A percentile compares a stretch with the other conserved stretches of the same genome.
phyloP scores from a whole-genome alignment of 2,888 invertebrate species.

The Watsonalla binaria region DNA sequence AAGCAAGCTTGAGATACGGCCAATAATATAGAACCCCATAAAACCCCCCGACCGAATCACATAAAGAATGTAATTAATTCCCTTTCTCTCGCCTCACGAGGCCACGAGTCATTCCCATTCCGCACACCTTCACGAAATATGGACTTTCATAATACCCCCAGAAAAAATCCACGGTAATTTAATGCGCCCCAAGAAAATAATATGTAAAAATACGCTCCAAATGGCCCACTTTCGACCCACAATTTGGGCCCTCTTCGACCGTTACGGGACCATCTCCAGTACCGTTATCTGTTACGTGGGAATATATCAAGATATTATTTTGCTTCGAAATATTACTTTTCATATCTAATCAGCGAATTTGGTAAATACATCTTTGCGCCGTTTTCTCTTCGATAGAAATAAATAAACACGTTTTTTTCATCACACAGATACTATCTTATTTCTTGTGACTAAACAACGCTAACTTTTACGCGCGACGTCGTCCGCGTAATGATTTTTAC shows the following conservation, averaged over 20 bases:
- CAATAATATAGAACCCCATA: constrained; percentile 32
- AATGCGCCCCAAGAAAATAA: constrained; percentile 63
- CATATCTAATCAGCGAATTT: constrained; percentile 67
- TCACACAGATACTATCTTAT: too few species aligned
- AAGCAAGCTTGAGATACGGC: constrained; percentile 6
- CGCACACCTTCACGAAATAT: constrained; percentile 65
- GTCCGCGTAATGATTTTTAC: too few species aligned
- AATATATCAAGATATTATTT: constrained; percentile 73
- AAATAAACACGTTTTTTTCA: too few species aligned
- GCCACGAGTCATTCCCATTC: constrained; percentile 53
- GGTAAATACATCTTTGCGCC: neutral
- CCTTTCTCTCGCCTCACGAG: constrained; percentile 47
- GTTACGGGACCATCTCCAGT: constrained; percentile 61
- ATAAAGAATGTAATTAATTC: constrained; percentile 59
- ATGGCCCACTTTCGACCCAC: constrained; percentile 41
- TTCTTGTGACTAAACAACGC: too few species aligned
- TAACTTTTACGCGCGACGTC: too few species aligned
- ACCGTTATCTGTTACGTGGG: constrained; percentile 60
- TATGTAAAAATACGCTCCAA: constrained; percentile 67
- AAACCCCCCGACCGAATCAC: constrained; percentile 25
- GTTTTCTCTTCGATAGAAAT: neutral
- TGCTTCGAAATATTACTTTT: constrained; percentile 63
- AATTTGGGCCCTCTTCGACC: constrained; percentile 54
- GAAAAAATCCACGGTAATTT: constrained; percentile 65
- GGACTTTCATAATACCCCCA: constrained; percentile 61